These are phyloP conservation scores for Andrena marginata DNA, from an alignment of 2,888 invertebrate species.

Conservation along the genomic window DNA sequence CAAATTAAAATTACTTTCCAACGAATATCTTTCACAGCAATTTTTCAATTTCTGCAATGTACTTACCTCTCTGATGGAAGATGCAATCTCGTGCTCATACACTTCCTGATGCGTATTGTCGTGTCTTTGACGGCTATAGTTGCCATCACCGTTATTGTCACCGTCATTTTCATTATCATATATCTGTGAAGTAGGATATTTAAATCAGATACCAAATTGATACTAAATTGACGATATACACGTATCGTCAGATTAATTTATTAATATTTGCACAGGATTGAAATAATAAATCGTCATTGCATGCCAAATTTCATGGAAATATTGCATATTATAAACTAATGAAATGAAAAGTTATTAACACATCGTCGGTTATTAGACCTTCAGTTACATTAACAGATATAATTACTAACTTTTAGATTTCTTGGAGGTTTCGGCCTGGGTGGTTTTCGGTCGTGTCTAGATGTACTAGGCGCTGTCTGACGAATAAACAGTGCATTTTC, in stretches of 20 bases:
- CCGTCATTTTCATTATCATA: not conserved
- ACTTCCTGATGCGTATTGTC: not conserved
- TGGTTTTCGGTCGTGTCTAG: not conserved
- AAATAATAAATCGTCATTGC: too few relatives aligned
- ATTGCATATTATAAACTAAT: too few relatives aligned
- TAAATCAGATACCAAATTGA: not conserved
- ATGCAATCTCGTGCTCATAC: constrained; percentile 35
- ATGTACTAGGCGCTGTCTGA: not conserved
- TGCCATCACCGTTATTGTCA: not conserved
- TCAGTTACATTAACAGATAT: not conserved
- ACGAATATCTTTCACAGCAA: not conserved
- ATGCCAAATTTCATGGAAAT: too few relatives aligned
- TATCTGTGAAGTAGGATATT: constrained; percentile 21
- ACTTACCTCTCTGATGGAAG: constrained; percentile 53
- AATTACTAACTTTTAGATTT: constrained; percentile 40
- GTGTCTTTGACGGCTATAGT: not conserved
- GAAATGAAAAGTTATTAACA: not conserved
- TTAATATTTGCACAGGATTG: too few relatives aligned
- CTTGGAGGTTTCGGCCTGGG: not conserved
- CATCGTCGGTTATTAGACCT: not conserved
- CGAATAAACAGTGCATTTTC: constrained; percentile 27
- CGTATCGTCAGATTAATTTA: not conserved
- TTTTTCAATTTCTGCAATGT: not conserved
- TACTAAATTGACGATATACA: too few relatives aligned
- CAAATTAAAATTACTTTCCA: constrained; percentile 12